Conservation (phyloP, 2,113 vertebrate species). For the Nothocercus julius region DNA sequence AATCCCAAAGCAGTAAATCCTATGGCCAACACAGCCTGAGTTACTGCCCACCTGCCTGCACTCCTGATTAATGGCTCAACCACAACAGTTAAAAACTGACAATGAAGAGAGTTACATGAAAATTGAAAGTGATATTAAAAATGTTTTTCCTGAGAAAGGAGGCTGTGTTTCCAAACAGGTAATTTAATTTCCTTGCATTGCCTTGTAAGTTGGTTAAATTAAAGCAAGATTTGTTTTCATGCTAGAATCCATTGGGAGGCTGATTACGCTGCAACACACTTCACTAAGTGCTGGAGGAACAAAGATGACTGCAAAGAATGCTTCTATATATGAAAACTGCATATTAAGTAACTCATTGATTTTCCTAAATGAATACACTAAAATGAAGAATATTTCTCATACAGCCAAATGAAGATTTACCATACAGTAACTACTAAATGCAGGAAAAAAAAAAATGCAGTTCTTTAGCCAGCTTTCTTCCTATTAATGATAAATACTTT, state of each 20-base stretch:
- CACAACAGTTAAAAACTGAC: neutral
- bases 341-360: slow-evolving; percentile 46
- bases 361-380: slow-evolving; percentile 25
- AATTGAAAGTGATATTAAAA: slow-evolving; percentile 34
- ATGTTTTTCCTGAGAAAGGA: neutral
- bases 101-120: neutral
- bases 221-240: slow-evolving; percentile 54
- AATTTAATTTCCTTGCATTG: slow-evolving; percentile 53
- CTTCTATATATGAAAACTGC: slow-evolving; percentile 23
- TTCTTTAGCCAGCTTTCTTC: neutral
- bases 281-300: slow-evolving; percentile 17
- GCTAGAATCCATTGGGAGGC: slow-evolving; percentile 31
- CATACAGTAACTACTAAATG: slow-evolving; percentile 11
- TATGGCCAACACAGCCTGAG: neutral
- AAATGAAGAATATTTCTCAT: neutral
- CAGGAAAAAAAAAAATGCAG: slow-evolving; percentile 31
- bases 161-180: slow-evolving; percentile 41
- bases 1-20: neutral
- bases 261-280: slow-evolving; percentile 53
- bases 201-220: slow-evolving; percentile 53
- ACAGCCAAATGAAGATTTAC: slow-evolving; percentile 42
- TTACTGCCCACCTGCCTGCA: neutral
- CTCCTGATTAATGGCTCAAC: slow-evolving; percentile 2
- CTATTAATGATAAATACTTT: slow-evolving; percentile 8
- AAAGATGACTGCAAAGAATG: slow-evolving; percentile 40